Base-by-base conservation (phyloP, 37 sponge, comb jelly and placozoan species). In the Axinella damicornis region DNA sequence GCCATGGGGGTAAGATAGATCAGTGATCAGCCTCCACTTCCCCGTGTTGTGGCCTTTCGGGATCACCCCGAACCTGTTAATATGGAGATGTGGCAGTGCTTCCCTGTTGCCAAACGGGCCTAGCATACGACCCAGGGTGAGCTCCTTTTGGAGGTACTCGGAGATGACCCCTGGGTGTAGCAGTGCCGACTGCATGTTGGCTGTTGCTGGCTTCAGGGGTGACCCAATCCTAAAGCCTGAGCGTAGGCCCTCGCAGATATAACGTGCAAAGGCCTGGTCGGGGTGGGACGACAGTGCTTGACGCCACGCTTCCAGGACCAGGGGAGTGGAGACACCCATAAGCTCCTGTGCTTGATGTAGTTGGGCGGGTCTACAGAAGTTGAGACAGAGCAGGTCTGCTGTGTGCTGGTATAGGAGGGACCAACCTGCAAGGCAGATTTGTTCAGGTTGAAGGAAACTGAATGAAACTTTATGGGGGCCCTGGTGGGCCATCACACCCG, bases 101-200 rank as follows among this genome's bases (percentile, higher is more conserved):
- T 53, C 2, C 2, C 6, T 68, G 13, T 68, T 35, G 5, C 6
- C 35, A n/a, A 73, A 73, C 4, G 74, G 74, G 53, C 74, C 78
- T 22, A 78, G 65, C 25, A 78, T 31, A 25, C 78, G 62, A 27
- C 78, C 78, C 59, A 57, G 28, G 21, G 57, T 24, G 14, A 57
- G 57, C 57, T 75, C 76, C 76, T 57, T 28, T 18, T 24, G 57
- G 16, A 75, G 30, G 59, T 75, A 75, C 58, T 75, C 58, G 17
- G 30, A 35, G 21, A 78, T 38, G 21, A 78, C 65, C 65, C 30
- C 28, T 21, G 79, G 65, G 46, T 78, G 79, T 38, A 62, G n/a
- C 34, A 46, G 11, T n/a, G 81, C 81, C 16, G 81, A 80, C 28
- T 30, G 55, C 81, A 80, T 80, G 57, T 80, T 80, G 28, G 81